A percentile compares a stretch with the other conserved stretches of the same genome.
Conservation (phyloP, 2,888 invertebrate species). For the Dyspetes luteomarginatus region DNA sequence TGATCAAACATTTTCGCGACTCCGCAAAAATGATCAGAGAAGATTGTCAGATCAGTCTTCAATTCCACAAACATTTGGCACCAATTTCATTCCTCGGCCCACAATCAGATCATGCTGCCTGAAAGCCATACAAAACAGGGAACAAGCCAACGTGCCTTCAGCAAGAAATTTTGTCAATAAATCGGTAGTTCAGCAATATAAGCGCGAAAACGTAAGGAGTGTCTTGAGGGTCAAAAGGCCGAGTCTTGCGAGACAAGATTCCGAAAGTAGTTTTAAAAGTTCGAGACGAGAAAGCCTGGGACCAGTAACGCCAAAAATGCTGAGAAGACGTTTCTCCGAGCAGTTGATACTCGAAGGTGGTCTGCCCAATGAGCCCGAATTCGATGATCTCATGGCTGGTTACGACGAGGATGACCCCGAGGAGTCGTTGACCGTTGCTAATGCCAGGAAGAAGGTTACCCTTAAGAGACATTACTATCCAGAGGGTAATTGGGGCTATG, state of each 20-base stretch:
- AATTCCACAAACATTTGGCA: conserved; percentile 11
- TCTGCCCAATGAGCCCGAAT: conserved; percentile 70
- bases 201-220: neutral
- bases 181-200: neutral
- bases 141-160: neutral
- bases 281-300: conserved; percentile 67
- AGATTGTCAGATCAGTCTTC: conserved; percentile 72
- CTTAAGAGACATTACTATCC: conserved; percentile 89
- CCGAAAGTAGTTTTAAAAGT: conserved; percentile 62
- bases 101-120: conserved; percentile 4
- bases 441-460: conserved; percentile 77
- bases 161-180: neutral
- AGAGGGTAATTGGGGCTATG: conserved; percentile 95
- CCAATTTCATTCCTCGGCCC: neutral
- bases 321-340: conserved; percentile 78
- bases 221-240: conserved; percentile 19
- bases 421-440: conserved; percentile 75
- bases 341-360: conserved; percentile 79
- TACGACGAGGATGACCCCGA: conserved; percentile 70
- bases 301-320: conserved; percentile 76
- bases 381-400: conserved; percentile 70
- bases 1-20: conserved; percentile 70
- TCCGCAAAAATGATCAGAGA: conserved; percentile 41
- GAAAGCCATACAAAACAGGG: conserved; percentile 8
- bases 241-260: conserved; percentile 62